Base-by-base conservation (phyloP, 1,140 invertebrate species). In the Melitaea cinxia region DNA sequence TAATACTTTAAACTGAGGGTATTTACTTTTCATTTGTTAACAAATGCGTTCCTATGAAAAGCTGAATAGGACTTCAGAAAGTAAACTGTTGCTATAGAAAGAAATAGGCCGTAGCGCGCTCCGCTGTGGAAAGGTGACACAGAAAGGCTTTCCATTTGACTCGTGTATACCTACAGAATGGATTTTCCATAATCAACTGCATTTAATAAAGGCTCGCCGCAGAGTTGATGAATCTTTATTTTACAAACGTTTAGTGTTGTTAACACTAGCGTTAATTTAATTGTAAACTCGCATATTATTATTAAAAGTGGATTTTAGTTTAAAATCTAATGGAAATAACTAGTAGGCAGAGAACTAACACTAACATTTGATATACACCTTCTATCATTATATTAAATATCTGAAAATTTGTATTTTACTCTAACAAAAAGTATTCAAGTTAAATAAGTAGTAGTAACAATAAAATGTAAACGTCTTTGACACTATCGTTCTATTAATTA, bases 61-160 rank as follows among this genome's bases (percentile, higher is more conserved):
- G 24, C 28, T 65, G 63, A 58, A 65, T 58, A 26, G 56, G 56
- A 54, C 73, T 78, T 77, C 71, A 73, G 54, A 68, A 71, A 61
- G 62, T 65, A 71, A 79, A 78, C 70, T 73, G 73, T 81, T 78
- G 68, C 72, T 72, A 75, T 75, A 74, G 70, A 79, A 75, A 55
- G 42, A 65, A 81, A 81, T 82, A 81, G 82, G 80, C 68, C 80
- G 74, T 69, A 64, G 63, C 61, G 75, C 67, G 65, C 68, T 71
- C 63, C 64, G 72, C 69, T 39, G 62, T 65, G 55, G 75, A 71
- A 59, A 61, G 65, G 68, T 78, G 78, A 85, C 82, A 85, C 73
- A 84, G 70, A 83, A 83, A 83, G 63, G 71, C 79, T 81, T 77
- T 78, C 71, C 72, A 50, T 57, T 65, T 65, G 45, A 65, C 62